Percentiles rank a stretch among this genome's conserved stretches.
phyloP scores from a whole-genome alignment of 2,113 vertebrate genomes.

The Amphiprion percula region DNA sequence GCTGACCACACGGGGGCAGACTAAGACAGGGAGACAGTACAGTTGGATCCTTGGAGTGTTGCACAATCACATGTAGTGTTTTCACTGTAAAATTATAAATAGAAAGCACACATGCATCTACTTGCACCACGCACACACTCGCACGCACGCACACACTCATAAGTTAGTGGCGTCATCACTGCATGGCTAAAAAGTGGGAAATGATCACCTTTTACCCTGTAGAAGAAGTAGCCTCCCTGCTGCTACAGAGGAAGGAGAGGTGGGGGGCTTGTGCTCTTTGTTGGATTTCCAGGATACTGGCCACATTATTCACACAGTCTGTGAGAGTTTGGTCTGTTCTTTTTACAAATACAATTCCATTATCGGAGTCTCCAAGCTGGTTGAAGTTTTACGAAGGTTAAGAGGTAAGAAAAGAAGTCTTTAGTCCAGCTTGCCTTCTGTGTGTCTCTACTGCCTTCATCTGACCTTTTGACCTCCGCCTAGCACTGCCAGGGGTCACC shows the following conservation, averaged over 20 bases:
- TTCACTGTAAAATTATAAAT: constrained; percentile 62
- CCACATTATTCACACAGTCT: constrained; percentile 52
- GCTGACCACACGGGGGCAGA: constrained; percentile 65
- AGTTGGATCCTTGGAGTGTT: neutral
- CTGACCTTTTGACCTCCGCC: constrained; percentile 12
- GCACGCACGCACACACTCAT: constrained; percentile 11
- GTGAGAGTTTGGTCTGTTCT: constrained; percentile 21
- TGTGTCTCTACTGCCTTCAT: constrained; percentile 27
- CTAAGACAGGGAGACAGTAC: constrained; percentile 47
- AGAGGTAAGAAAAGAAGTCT: constrained; percentile 29
- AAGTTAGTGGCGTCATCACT: constrained; percentile 46
- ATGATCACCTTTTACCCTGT: constrained; percentile 34
- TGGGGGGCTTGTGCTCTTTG: constrained; percentile 55
- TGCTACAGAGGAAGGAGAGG: constrained; percentile 41
- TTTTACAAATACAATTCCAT: constrained; percentile 23
- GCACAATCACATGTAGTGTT: constrained; percentile 59
- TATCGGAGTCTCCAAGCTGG: constrained; percentile 21
- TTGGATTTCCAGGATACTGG: constrained; percentile 59
- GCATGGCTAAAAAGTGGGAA: constrained; percentile 38
- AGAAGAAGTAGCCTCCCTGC: constrained; percentile 26
- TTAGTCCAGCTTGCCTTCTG: constrained; percentile 33
- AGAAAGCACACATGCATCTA: constrained; percentile 35
- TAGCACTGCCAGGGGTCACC: constrained; percentile 85
- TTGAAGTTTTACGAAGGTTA: constrained; percentile 3
- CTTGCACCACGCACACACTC: constrained; percentile 17